Evolutionary conservation across 2,888 invertebrate species (phyloP).

Genomic region (Leucoptera coffeella): DNA sequence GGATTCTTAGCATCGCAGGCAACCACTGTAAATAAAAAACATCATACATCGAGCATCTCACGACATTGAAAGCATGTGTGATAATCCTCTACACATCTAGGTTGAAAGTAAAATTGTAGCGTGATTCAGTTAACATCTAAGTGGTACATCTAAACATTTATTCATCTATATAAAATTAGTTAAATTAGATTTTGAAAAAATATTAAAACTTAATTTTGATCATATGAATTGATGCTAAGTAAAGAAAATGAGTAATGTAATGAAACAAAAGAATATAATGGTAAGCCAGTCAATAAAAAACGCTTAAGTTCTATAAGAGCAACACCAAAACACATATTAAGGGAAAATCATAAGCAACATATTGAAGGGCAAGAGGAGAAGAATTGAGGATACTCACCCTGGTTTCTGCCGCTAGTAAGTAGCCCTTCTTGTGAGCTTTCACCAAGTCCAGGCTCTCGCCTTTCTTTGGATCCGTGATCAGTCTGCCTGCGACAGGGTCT

Average conservation of each 20-base stretch:
- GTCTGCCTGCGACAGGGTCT: constrained; percentile 68
- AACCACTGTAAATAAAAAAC: constrained; percentile 55
- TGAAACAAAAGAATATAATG: too few relatives aligned
- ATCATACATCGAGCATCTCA: constrained; percentile 54
- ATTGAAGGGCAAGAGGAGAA: constrained; percentile 36
- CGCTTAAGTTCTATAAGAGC: constrained; percentile 26
- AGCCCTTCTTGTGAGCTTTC: constrained; percentile 82
- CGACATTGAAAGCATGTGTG: too few relatives aligned
- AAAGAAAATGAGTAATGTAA: too few relatives aligned
- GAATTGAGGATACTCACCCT: constrained; percentile 68
- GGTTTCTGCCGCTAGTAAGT: constrained; percentile 85
- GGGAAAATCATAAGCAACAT: constrained; percentile 33
- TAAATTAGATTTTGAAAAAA: not conserved
- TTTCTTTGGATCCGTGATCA: constrained; percentile 52
- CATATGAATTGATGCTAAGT: constrained; percentile 1
- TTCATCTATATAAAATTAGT: too few relatives aligned
- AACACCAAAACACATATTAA: constrained; percentile 38
- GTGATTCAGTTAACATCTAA: too few relatives aligned
- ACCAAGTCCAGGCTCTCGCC: constrained; percentile 65
- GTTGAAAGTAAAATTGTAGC: too few relatives aligned
- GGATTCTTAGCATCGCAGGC: constrained; percentile 53
- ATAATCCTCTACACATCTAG: too few relatives aligned
- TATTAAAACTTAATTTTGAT: not conserved
- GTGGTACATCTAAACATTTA: too few relatives aligned
- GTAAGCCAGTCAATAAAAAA: too few relatives aligned